Evolutionary conservation across 2,888 invertebrate genomes (phyloP).

Genomic region (Heteropelma amictum): DNA sequence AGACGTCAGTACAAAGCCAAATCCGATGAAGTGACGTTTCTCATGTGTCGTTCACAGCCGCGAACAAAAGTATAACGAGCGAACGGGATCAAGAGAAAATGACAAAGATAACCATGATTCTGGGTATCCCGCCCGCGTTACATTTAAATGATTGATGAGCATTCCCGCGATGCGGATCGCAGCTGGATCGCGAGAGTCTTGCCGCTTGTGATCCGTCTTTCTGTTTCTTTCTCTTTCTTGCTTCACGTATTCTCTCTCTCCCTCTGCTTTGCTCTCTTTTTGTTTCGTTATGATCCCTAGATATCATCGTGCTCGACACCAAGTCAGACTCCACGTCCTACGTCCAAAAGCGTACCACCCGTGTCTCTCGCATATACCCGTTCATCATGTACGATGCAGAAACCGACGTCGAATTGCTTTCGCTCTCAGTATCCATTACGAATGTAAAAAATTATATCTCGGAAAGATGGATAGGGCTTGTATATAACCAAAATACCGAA

Average conservation of each 20-base stretch:
- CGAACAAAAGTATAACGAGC: conserved; percentile 9
- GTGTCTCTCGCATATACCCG: conserved; percentile 37
- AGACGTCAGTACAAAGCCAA: conserved; percentile 75
- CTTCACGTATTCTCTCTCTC: too few species aligned
- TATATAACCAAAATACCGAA: too few species aligned
- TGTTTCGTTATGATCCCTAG: conserved; percentile 56
- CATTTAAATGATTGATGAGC: conserved; percentile 76
- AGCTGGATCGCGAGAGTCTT: conserved; percentile 67
- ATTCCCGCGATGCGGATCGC: conserved; percentile 72
- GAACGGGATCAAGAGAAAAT: conserved; percentile 12
- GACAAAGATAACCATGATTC: conserved; percentile 8
- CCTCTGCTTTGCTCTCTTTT: conserved; percentile 54
- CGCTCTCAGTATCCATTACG: conserved; percentile 1
- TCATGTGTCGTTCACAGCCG: conserved; percentile 53
- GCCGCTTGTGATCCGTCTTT: conserved; percentile 48
- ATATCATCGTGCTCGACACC: conserved; percentile 36
- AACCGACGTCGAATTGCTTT: conserved; percentile 12
- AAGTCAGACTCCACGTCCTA: conserved; percentile 21
- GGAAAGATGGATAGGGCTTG: background rate
- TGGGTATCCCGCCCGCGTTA: conserved; percentile 64
- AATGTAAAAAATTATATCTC: conserved; percentile 26
- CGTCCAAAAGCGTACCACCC: conserved; percentile 44
- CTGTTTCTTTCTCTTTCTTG: conserved; percentile 2
- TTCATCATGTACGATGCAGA: conserved; percentile 31
- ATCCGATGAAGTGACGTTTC: conserved; percentile 43